Percentiles rank a stretch among this genome's conserved stretches.
phyloP scores from a whole-genome alignment of 92 coral and sea anemone genomes.

The Palythoa grandiflora region DNA sequence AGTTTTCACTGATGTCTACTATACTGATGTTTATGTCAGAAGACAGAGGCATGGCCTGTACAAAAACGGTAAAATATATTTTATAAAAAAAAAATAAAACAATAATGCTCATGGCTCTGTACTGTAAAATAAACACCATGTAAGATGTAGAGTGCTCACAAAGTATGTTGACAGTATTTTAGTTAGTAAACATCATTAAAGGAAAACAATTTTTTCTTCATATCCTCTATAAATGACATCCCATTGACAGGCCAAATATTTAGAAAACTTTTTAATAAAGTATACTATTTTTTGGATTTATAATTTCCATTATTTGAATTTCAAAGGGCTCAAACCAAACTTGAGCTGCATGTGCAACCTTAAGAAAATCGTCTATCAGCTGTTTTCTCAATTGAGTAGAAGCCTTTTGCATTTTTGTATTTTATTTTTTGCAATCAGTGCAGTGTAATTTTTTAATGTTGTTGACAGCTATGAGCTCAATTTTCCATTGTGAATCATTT shows the following conservation, averaged over 20 bases:
- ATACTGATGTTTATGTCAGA: not conserved
- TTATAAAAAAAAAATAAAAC: not conserved
- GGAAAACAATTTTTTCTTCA: not conserved
- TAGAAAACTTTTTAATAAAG: not conserved
- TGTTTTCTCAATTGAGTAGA: not conserved
- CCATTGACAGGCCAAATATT: not conserved
- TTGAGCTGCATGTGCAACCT: not conserved
- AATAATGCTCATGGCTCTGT: not conserved
- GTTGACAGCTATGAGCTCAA: not conserved
- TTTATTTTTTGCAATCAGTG: not conserved
- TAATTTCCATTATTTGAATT: not conserved
- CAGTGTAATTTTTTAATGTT: not conserved
- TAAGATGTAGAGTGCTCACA: not conserved
- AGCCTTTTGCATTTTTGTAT: not conserved
- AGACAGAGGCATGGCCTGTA: not conserved
- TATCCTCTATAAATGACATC: not conserved
- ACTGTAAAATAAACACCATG: not conserved
- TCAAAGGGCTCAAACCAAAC: slow-evolving; percentile 1
- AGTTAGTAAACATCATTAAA: not conserved
- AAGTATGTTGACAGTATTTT: too few relatives aligned
- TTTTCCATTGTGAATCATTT: not conserved
- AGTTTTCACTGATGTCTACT: not conserved
- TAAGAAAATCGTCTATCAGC: not conserved
- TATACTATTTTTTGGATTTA: not conserved
- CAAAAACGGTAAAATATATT: not conserved